These are phyloP conservation scores for Acipenser ruthenus DNA, from an alignment of 2,797 vertebrate genomes.

Conservation along the genomic window DNA sequence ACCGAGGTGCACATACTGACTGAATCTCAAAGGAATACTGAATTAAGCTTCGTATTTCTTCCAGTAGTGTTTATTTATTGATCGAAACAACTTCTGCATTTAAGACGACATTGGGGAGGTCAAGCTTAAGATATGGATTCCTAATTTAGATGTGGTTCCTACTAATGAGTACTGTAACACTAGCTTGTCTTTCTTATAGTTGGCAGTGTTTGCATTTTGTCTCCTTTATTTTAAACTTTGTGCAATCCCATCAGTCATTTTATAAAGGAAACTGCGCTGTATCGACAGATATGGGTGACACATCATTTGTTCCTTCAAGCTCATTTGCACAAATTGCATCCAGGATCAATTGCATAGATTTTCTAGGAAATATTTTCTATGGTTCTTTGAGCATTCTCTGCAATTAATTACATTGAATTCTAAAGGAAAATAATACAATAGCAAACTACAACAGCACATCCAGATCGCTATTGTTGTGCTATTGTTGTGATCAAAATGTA, in stretches of 20 bases:
- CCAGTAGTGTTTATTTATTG: slow-evolving; percentile 35
- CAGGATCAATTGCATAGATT: slow-evolving; percentile 34
- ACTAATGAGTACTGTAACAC: slow-evolving; percentile 36
- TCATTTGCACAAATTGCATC: slow-evolving; percentile 35
- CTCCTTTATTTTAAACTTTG: slow-evolving; percentile 17
- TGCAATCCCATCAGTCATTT: slow-evolving; percentile 18
- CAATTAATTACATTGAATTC: slow-evolving; percentile 32
- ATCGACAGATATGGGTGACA: slow-evolving; percentile 28
- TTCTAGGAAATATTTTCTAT: slow-evolving; percentile 26
- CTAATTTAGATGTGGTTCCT: slow-evolving; percentile 40
- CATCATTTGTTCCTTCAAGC: slow-evolving; percentile 22
- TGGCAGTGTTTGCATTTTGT: slow-evolving; percentile 24
- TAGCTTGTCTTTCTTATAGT: slow-evolving; percentile 25
- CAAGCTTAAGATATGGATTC: slow-evolving; percentile 36
- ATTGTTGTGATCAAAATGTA: slow-evolving; percentile 19
- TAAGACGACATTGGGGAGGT: slow-evolving; percentile 31
- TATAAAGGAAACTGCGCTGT: slow-evolving; percentile 20
- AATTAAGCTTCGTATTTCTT: slow-evolving; percentile 36
- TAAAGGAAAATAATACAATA: slow-evolving; percentile 19
- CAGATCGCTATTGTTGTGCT: slow-evolving; percentile 14
- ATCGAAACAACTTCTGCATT: slow-evolving; percentile 33
- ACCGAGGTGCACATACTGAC: slow-evolving; percentile 22
- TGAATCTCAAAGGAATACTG: slow-evolving; percentile 30
- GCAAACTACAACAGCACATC: slow-evolving; percentile 9
- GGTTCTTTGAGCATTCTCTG: slow-evolving; percentile 21